phyloP scores from a whole-genome alignment of 2,888 invertebrate genomes.

The Ganaspis brasiliensis region DNA sequence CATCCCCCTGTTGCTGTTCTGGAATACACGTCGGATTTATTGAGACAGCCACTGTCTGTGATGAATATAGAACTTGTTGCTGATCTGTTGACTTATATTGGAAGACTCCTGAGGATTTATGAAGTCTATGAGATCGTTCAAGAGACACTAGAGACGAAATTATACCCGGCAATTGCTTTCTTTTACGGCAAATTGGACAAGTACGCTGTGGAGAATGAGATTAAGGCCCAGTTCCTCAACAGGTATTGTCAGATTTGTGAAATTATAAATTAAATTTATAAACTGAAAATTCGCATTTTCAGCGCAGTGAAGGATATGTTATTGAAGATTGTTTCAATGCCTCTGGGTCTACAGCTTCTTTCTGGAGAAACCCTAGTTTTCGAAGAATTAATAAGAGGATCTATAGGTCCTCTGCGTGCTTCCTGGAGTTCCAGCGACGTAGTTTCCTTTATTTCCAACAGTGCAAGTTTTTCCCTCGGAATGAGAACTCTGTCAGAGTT shows the following conservation, averaged over 20 bases:
- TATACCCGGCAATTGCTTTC: slow-evolving; percentile 73
- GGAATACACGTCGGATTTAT: slow-evolving; percentile 67
- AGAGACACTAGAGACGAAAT: slow-evolving; percentile 65
- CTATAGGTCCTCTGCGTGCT: slow-evolving; percentile 73
- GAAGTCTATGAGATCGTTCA: slow-evolving; percentile 70
- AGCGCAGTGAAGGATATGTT: slow-evolving; percentile 74
- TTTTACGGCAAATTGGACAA: slow-evolving; percentile 76
- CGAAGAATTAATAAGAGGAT: slow-evolving; percentile 75
- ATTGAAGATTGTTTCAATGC: slow-evolving; percentile 72
- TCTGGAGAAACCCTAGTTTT: slow-evolving; percentile 70
- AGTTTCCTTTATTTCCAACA: slow-evolving; percentile 73
- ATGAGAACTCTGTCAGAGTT: slow-evolving; percentile 68
- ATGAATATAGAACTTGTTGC: slow-evolving; percentile 73
- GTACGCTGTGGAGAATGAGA: slow-evolving; percentile 75
- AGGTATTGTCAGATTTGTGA: slow-evolving; percentile 64
- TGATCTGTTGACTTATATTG: slow-evolving; percentile 70
- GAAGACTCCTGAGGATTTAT: slow-evolving; percentile 69
- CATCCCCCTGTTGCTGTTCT: slow-evolving; percentile 70
- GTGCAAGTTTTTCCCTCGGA: slow-evolving; percentile 71
- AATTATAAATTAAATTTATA: too few relatives aligned
- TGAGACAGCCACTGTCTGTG: slow-evolving; percentile 76
- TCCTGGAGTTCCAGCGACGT: slow-evolving; percentile 75
- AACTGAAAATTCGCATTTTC: slow-evolving; percentile 49
- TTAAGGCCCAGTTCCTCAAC: slow-evolving; percentile 73
- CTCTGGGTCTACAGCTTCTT: slow-evolving; percentile 72